phyloP scores from a whole-genome alignment of 2,888 invertebrate genomes.

The Trisateles emortualis region DNA sequence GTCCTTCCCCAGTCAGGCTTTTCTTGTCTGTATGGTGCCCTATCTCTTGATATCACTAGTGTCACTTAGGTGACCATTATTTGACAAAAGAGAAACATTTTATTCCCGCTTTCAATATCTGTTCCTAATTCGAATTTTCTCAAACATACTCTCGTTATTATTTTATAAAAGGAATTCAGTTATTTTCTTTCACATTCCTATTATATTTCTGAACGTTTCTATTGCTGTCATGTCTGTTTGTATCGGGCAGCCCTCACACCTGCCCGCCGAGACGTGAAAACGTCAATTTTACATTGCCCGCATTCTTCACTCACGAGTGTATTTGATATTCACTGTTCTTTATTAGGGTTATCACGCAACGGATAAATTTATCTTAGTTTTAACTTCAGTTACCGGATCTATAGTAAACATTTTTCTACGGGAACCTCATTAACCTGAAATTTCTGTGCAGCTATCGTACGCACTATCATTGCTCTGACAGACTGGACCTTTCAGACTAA shows the following conservation, averaged over 20 bases:
- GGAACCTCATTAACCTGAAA: too few relatives aligned
- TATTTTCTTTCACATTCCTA: conserved; percentile 43
- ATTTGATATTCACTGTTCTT: conserved; percentile 67
- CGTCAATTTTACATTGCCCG: conserved; percentile 80
- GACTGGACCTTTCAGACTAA: too few relatives aligned
- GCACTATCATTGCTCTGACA: too few relatives aligned
- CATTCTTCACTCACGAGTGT: conserved; percentile 61
- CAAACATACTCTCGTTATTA: conserved; percentile 3
- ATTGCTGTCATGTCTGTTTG: conserved; percentile 47
- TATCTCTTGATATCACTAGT: too few relatives aligned
- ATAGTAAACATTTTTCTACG: too few relatives aligned
- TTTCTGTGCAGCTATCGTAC: too few relatives aligned
- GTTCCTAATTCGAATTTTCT: neutral
- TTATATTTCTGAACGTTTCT: conserved; percentile 58
- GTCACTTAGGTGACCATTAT: too few relatives aligned
- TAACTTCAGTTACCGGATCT: too few relatives aligned
- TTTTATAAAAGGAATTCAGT: conserved; percentile 54
- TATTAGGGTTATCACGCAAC: conserved; percentile 33
- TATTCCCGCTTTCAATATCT: too few relatives aligned
- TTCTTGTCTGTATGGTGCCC: too few relatives aligned
- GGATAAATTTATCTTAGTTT: neutral
- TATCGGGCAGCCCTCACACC: conserved; percentile 68
- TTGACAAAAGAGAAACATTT: too few relatives aligned
- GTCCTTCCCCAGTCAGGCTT: too few relatives aligned
- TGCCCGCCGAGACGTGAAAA: conserved; percentile 76